Percentiles rank a stretch among this genome's conserved stretches.
Evolutionary conservation across 2,797 vertebrate species (phyloP).

Genomic region (Eurystomus glaucurus): DNA sequence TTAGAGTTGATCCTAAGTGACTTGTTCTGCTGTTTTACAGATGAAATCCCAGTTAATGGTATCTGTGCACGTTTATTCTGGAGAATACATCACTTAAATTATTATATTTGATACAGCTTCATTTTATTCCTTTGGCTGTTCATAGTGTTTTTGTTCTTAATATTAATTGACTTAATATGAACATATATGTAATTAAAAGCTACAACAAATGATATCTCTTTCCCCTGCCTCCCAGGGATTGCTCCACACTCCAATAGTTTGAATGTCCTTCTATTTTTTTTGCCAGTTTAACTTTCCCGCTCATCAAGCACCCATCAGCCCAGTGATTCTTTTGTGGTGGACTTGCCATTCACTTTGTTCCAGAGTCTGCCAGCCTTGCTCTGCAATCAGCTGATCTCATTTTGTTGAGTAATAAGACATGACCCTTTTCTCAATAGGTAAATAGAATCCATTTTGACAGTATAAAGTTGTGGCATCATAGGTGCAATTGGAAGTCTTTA

Average conservation of each 20-base stretch:
- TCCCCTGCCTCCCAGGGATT: background rate
- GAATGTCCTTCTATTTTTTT: background rate
- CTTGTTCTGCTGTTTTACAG: background rate
- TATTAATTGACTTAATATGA: background rate
- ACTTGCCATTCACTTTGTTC: background rate
- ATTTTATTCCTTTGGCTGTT: background rate
- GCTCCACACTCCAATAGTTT: background rate
- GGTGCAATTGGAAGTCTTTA: background rate
- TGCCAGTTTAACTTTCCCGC: background rate
- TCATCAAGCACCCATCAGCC: background rate
- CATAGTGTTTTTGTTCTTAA: background rate
- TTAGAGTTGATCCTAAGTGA: background rate
- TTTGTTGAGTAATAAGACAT: background rate
- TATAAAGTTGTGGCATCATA: background rate
- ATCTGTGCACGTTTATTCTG: background rate
- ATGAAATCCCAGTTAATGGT: background rate
- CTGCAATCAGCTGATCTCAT: background rate
- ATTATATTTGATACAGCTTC: background rate
- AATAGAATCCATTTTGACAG: background rate
- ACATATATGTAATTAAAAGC: background rate
- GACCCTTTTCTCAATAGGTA: background rate
- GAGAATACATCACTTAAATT: background rate
- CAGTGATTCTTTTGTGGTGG: background rate
- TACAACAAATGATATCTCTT: background rate
- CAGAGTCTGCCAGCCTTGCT: background rate